Base-by-base conservation (phyloP, 2,888 invertebrate genomes). In the Norana najaformis region DNA sequence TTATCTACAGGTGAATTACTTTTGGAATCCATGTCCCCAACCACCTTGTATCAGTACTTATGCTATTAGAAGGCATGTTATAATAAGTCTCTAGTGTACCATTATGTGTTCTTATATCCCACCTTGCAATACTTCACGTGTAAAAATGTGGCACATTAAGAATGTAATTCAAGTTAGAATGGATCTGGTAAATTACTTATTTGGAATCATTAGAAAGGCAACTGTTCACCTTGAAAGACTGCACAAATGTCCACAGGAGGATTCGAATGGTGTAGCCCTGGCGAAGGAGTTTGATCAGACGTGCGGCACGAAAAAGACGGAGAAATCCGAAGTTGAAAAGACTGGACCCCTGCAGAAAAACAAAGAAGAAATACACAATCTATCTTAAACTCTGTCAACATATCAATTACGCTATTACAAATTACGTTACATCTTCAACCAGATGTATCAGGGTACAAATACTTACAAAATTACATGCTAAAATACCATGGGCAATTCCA, bases 241-340 rank as follows among this genome's bases (percentile, higher is more conserved):
- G 99, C 95, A 99, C 98, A 96, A 99, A 99, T 92, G 99, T 99
- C 99, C 99, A 99, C 93, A 99, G 96, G 92, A 99, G 96, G 95
- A 99, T 99, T 95, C 99, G 96, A 96, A 99, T 99, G 93, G 99
- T 99, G 95, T 99, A 99, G 93, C 99, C 99, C 96, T 99, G 99
- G 93, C 99, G 97, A 93, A 99, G 97, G 94, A 99, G 96, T 96
- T 99, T 99, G 95, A 99, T 99, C 95, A 99, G 97, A 95, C 99
- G 97, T 94, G 99, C 99, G 94, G 99, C 99, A 95, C 99, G 97
- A 96, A 99, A 99, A 95, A 99, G 96, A 95, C 99, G 97, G 94
- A 99, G 96, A 96, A 99, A 99, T 94, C 99, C 99, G 94, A 99
- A 97, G 95, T 98, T 99, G 96, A 99, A 98, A 95, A 98, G 47